phyloP scores from a whole-genome alignment of 2,888 invertebrate species.

The Adela reaumurella region DNA sequence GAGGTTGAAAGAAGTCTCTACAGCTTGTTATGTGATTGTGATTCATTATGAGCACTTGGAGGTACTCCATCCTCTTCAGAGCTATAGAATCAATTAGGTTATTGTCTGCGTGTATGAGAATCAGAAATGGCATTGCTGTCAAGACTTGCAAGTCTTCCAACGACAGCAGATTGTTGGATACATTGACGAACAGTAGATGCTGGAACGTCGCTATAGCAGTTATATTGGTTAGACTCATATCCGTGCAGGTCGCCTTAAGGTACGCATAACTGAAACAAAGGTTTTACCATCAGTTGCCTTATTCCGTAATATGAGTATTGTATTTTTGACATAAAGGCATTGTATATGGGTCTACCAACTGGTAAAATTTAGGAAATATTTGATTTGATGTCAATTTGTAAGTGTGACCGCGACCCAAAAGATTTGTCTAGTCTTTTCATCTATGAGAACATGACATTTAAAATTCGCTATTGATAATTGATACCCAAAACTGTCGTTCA shows the following conservation, averaged over 20 bases:
- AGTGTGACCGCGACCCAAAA: too few relatives aligned
- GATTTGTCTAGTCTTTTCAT: too few relatives aligned
- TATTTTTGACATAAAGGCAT: background rate
- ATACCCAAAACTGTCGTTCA: too few relatives aligned
- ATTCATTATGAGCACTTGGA: constrained; percentile 59
- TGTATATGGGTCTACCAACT: background rate
- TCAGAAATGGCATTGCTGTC: constrained; percentile 46
- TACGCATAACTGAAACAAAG: constrained; percentile 50
- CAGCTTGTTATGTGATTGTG: constrained; percentile 50
- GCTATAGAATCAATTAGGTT: constrained; percentile 47
- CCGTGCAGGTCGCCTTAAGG: constrained; percentile 48
- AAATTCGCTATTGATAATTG: too few relatives aligned
- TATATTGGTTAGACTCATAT: constrained; percentile 51
- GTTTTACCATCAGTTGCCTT: too few relatives aligned
- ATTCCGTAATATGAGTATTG: too few relatives aligned
- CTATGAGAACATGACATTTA: too few relatives aligned
- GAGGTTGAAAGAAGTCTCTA: constrained; percentile 48
- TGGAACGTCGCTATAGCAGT: constrained; percentile 42
- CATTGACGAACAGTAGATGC: constrained; percentile 55
- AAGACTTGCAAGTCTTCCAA: constrained; percentile 44
- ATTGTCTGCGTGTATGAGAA: constrained; percentile 55
- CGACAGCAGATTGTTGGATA: constrained; percentile 51
- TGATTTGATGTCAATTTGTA: too few relatives aligned
- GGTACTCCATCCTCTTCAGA: constrained; percentile 48
- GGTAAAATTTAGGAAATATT: background rate